These are phyloP conservation scores for Botia almorhae DNA, from an alignment of 2,797 vertebrate genomes.

Conservation along the genomic window DNA sequence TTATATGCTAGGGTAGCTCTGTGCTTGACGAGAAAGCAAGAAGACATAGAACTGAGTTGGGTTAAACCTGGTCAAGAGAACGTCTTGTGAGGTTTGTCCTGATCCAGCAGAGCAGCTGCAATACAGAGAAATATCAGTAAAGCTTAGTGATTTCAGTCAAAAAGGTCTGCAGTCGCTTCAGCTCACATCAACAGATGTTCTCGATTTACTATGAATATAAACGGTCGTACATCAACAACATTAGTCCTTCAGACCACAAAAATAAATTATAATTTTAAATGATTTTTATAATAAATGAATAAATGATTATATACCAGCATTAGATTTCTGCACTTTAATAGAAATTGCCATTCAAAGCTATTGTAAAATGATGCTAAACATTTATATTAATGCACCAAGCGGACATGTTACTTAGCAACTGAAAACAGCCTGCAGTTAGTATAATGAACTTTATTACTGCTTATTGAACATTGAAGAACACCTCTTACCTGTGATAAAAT, in stretches of 20 bases:
- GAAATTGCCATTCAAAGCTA: not conserved
- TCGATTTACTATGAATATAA: not conserved
- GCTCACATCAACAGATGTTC: not conserved
- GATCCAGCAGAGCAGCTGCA: not conserved
- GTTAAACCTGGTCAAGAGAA: constrained; percentile 11
- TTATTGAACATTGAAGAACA: not conserved
- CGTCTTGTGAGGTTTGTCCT: not conserved
- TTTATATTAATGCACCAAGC: not conserved
- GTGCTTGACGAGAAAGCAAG: constrained; percentile 26
- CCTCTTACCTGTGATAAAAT: not conserved
- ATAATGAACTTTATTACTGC: not conserved
- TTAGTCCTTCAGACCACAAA: not conserved
- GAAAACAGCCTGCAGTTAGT: not conserved
- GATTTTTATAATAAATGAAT: not conserved
- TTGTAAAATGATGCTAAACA: not conserved
- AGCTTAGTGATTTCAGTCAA: constrained; percentile 17
- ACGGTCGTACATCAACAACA: not conserved
- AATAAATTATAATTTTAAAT: no score
- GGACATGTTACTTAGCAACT: not conserved
- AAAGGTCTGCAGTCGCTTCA: constrained; percentile 6
- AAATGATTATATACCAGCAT: not conserved
- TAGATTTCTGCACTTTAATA: not conserved
- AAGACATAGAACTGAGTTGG: constrained; percentile 41
- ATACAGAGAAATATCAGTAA: not conserved
- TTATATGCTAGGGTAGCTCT: constrained; percentile 4